Conservation (phyloP, 2,113 vertebrate genomes). For the Etheostoma spectabile region DNA sequence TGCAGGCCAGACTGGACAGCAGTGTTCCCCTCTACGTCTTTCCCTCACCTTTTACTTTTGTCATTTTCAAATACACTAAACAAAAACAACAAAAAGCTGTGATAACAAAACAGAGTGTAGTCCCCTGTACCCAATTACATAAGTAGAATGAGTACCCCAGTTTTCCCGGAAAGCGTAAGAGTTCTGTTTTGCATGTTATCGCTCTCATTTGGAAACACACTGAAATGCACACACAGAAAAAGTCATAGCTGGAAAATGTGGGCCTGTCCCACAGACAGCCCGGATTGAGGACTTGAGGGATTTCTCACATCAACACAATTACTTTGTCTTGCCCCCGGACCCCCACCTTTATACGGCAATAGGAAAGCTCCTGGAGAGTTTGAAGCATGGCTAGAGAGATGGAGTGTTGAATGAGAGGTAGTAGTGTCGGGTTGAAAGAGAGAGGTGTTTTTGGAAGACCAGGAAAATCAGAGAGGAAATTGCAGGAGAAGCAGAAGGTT, state of each 20-base stretch:
- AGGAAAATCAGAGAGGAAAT: slow-evolving; percentile 58
- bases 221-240: slow-evolving; percentile 26
- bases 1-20: slow-evolving; percentile 4
- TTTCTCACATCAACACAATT: slow-evolving; percentile 45
- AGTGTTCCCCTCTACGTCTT: slow-evolving; percentile 11
- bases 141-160: slow-evolving; percentile 74
- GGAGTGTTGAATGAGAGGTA: slow-evolving; percentile 49
- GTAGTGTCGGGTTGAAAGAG: slow-evolving; percentile 27
- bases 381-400: slow-evolving; percentile 43
- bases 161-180: slow-evolving; percentile 57
- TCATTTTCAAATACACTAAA: slow-evolving; percentile 42
- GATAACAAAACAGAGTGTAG: slow-evolving; percentile 34
- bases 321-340: slow-evolving; percentile 55
- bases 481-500: slow-evolving; percentile 60
- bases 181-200: slow-evolving; percentile 65
- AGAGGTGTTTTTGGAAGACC: slow-evolving; percentile 39
- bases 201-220: slow-evolving; percentile 28
- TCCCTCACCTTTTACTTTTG: slow-evolving; percentile 11
- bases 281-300: slow-evolving; percentile 28
- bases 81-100: slow-evolving; percentile 48
- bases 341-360: slow-evolving; percentile 44
- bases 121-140: slow-evolving; percentile 61
- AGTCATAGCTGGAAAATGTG: slow-evolving; percentile 49
- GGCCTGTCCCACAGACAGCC: slow-evolving; percentile 53
- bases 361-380: slow-evolving; percentile 58